A percentile compares a stretch with the other conserved stretches of the same genome.
Conservation (phyloP, 1,140 invertebrate species). For the Bombus fervidus region DNA sequence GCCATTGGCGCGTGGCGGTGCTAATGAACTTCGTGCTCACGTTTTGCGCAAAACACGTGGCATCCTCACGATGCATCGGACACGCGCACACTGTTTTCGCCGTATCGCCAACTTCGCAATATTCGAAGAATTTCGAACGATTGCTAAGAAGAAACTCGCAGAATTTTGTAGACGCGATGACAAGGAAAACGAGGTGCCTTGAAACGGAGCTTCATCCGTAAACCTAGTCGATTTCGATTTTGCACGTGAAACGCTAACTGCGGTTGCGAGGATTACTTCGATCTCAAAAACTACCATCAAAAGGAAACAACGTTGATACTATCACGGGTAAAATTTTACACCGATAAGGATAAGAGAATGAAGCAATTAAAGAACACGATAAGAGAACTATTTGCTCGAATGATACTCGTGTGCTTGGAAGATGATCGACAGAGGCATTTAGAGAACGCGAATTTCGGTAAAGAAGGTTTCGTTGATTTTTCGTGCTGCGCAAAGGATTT, state of each 20-base stretch:
- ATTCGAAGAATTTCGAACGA: neutral
- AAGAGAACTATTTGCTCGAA: neutral
- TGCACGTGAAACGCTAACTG: too few relatives aligned
- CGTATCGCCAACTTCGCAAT: neutral
- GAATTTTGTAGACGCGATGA: neutral
- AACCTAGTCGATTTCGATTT: neutral
- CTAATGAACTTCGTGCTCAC: conserved; percentile 63
- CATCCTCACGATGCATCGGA: conserved; percentile 35
- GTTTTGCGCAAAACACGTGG: conserved; percentile 56
- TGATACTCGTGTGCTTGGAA: neutral
- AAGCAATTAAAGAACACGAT: neutral
- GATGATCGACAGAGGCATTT: too few relatives aligned
- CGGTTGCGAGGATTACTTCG: too few relatives aligned
- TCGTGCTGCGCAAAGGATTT: neutral
- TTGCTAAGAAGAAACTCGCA: neutral
- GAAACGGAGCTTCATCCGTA: neutral
- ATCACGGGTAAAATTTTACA: too few relatives aligned
- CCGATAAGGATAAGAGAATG: too few relatives aligned
- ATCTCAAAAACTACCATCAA: neutral
- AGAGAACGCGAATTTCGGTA: neutral
- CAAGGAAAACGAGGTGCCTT: too few relatives aligned
- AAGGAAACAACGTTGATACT: neutral
- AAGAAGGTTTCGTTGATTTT: neutral
- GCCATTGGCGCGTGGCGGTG: conserved; percentile 63
- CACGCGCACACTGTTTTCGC: too few relatives aligned